Evolutionary conservation across 2,113 vertebrate species (phyloP), one percentile per base, ranked within the genome.

Genomic region (Guaruba guarouba): DNA sequence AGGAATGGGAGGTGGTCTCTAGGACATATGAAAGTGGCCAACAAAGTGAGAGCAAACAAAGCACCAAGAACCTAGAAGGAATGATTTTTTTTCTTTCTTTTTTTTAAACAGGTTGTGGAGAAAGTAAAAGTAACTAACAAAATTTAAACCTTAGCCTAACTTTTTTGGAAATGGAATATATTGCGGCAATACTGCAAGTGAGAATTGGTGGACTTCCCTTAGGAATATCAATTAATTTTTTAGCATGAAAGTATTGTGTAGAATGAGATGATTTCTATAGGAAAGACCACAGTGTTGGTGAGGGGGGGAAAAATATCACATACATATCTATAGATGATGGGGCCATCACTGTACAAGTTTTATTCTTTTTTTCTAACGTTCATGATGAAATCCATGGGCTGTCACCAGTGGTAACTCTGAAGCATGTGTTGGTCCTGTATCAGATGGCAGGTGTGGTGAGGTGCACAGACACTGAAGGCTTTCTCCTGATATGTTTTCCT

Each of bases 351-450:
- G 18, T 31, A 19, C 7, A 67, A 46, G 20, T 74, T 22, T 46
- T 35, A 29, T n/a, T 62, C 0, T 1, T 49, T 81, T 81, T 41
- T 55, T 27, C 49, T 29, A 0, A 4, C 0, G 0, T 44, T 37
- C 5, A 6, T 35, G 14, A 2, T 10, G 27, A 54, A 71, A 48
- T 29, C 68, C 28, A 13, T 8, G 48, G 11, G 29, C 62, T 82
- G 46, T 46, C 3, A 8, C 43, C 69, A 13, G 24, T 6, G 25
- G 28, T 75, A 64, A 23, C 20, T 55, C 31, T 14, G 52, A 31
- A 55, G 54, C 35, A 25, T 19, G 29, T 52, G 49, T 33, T 87
- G 84, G 44, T 43, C 35, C 54, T 61, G 39, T 48, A 13, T 69
- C 28, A 37, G 29, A 29, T 84, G 78, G 27, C 19, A 35, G 74